Conservation (phyloP, 2,113 vertebrate species). For the Colossoma macropomum region DNA sequence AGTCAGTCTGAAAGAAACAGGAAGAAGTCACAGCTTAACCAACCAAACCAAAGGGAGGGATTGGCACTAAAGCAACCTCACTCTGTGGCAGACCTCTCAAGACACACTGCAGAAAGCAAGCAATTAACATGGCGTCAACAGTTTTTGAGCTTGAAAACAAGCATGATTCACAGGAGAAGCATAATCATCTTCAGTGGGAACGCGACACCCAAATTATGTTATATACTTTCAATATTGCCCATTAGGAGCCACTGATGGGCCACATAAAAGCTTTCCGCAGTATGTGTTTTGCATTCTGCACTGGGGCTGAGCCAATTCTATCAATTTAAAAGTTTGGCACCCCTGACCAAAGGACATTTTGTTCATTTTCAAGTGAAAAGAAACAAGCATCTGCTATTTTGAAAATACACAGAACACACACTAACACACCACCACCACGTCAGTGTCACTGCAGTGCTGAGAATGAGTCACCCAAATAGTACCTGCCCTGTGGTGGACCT, state of each 20-base stretch:
- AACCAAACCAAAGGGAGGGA: conserved; percentile 32
- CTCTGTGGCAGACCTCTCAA: conserved; percentile 28
- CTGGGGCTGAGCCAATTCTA: no score
- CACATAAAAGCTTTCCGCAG: not conserved
- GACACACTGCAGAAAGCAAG: conserved; percentile 24
- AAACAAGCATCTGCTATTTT: no score
- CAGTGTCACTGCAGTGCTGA: no score
- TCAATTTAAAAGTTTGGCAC: no score
- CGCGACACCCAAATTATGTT: not conserved
- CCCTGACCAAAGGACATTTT: no score
- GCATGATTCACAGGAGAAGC: not conserved
- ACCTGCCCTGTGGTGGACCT: no score
- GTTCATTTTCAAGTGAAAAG: no score
- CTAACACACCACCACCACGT: no score
- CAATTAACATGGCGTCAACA: conserved; percentile 28
- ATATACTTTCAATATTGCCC: not conserved
- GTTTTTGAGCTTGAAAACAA: not conserved
- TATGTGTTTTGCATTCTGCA: no score
- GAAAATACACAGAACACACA: no score
- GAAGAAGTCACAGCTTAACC: conserved; percentile 27
- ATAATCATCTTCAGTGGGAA: not conserved
- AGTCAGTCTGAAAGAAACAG: conserved; percentile 21
- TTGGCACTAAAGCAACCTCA: conserved; percentile 6
- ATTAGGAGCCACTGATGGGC: not conserved
- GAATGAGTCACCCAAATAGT: no score